phyloP scores from a whole-genome alignment of 2,113 vertebrate species.

The Lepus americanus region DNA sequence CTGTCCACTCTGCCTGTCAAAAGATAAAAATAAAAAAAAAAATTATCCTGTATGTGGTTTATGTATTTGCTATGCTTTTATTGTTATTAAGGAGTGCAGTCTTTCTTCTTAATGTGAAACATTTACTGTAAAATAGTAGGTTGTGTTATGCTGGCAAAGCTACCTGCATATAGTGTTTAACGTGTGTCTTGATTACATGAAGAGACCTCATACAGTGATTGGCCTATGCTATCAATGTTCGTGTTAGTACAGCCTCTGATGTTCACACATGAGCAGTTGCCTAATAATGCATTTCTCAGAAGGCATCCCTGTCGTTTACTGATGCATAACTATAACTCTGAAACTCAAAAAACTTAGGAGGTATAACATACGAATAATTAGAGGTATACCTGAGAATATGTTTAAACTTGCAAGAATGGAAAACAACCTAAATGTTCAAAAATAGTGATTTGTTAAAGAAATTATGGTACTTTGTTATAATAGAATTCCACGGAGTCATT shows the following conservation, averaged over 20 bases:
- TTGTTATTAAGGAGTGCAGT: background rate
- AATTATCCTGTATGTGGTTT: background rate
- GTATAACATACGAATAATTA: background rate
- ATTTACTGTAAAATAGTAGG: background rate
- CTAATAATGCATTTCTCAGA: background rate
- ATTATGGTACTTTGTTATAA: background rate
- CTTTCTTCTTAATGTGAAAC: background rate
- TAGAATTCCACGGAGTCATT: background rate
- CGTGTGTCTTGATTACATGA: background rate
- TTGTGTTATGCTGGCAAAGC: background rate
- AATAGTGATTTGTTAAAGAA: background rate
- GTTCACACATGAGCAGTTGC: background rate
- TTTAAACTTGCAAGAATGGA: background rate
- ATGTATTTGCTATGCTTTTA: background rate
- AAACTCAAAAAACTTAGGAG: background rate
- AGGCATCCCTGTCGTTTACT: background rate
- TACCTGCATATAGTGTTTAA: background rate
- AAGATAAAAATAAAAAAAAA: no score
- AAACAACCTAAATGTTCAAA: background rate
- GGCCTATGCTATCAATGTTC: background rate
- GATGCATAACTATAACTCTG: background rate
- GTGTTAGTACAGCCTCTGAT: background rate
- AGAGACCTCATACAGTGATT: no score
- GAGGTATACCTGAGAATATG: background rate
- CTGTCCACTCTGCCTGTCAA: no score